Evolutionary conservation across 2,888 invertebrate genomes (phyloP).

Genomic region (Cancer borealis): DNA sequence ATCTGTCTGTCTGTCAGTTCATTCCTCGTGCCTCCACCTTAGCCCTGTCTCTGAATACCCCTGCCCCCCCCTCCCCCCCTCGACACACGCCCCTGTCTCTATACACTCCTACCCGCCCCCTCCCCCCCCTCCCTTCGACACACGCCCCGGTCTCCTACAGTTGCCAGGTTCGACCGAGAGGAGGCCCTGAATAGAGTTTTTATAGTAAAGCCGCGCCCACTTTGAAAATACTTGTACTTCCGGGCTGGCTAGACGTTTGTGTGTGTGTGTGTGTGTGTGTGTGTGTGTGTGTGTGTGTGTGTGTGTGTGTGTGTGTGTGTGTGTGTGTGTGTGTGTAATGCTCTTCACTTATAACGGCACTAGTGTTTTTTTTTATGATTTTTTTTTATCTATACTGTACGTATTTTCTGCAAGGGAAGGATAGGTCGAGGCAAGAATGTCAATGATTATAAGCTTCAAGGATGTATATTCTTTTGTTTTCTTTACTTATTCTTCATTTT

Average conservation of each 20-base stretch:
- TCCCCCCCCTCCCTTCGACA: not conserved
- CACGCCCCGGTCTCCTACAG: not conserved
- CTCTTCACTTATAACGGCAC: too few relatives aligned
- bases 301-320: not conserved
- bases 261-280: not conserved
- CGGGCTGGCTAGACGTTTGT: conserved; percentile 26
- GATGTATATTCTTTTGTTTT: not conserved
- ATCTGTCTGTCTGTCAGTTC: not conserved
- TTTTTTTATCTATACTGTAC: not conserved
- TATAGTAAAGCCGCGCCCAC: conserved; percentile 5
- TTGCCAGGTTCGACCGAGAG: not conserved
- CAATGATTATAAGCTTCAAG: not conserved
- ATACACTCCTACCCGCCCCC: not conserved
- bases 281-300: conserved; percentile 13
- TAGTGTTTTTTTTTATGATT: too few relatives aligned
- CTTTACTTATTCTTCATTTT: not conserved
- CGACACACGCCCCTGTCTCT: not conserved
- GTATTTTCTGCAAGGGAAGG: not conserved
- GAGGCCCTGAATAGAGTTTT: too few relatives aligned
- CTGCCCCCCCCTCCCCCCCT: not conserved
- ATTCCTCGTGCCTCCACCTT: not conserved
- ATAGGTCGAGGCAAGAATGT: not conserved
- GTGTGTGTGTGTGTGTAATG: not conserved
- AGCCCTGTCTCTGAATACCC: not conserved
- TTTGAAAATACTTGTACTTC: conserved; percentile 39